A percentile compares a stretch with the other conserved stretches of the same genome.
Evolutionary conservation across 1,140 invertebrate species (phyloP).

Genomic region (Potamilus streckersoni): DNA sequence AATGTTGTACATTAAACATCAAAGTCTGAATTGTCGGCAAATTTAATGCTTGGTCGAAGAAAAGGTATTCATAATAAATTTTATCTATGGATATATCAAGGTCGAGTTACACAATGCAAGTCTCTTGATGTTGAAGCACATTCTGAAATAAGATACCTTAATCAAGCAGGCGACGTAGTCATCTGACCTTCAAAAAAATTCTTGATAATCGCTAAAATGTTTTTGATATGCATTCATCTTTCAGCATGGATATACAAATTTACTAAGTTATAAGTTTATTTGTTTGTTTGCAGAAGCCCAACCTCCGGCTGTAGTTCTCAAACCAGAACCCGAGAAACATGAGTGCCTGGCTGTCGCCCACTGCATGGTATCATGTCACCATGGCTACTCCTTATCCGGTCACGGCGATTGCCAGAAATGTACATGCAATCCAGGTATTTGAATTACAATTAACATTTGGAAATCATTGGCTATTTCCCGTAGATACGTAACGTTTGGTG

Average conservation of each 20-base stretch:
- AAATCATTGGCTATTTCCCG: not conserved
- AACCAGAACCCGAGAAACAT: slow-evolving; percentile 24
- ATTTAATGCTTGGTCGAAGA: no score
- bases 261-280: not conserved
- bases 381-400: slow-evolving; percentile 35
- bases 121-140: no score
- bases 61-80: no score
- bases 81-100: no score
- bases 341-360: slow-evolving; percentile 35
- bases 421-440: slow-evolving; percentile 29
- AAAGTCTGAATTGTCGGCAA: no score
- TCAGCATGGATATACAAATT: not conserved
- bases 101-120: no score
- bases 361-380: slow-evolving; percentile 43
- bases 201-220: not conserved
- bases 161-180: no score
- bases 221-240: not conserved
- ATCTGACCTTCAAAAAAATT: no score
- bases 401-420: slow-evolving; percentile 39
- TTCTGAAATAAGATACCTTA: no score
- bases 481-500: not conserved
- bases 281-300: no score
- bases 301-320: slow-evolving; percentile 13
- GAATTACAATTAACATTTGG: no score
- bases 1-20: no score